phyloP scores from a whole-genome alignment of 2,797 vertebrate genomes.

The Ibycter americanus region DNA sequence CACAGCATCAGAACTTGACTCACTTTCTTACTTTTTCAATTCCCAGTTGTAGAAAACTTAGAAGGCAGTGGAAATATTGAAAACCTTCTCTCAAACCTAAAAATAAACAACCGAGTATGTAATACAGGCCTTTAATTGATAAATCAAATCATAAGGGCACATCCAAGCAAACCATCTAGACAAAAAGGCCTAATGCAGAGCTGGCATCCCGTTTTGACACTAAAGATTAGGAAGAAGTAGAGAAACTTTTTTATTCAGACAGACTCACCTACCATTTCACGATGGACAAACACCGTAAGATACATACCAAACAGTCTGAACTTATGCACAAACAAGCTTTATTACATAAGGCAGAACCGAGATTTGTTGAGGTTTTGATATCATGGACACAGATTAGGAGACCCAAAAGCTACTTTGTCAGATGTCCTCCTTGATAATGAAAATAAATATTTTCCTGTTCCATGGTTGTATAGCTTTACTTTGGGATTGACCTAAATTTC shows the following conservation, averaged over 20 bases:
- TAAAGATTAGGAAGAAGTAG: neutral
- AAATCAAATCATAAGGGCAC: neutral
- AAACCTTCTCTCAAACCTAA: neutral
- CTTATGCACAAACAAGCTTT: neutral
- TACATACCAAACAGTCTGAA: neutral
- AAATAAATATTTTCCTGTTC: neutral
- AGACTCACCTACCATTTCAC: neutral
- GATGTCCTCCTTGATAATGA: neutral
- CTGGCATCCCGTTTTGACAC: neutral
- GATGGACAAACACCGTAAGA: neutral
- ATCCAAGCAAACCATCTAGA: neutral
- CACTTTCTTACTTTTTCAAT: neutral
- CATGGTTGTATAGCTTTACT: neutral
- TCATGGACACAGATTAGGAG: neutral
- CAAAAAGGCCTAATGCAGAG: neutral
- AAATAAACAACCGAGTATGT: neutral
- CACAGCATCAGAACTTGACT: neutral
- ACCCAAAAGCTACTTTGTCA: neutral
- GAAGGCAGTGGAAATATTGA: neutral
- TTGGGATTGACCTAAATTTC: slow-evolving; percentile 26
- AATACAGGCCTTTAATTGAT: neutral
- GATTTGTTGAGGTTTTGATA: neutral
- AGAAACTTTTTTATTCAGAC: neutral
- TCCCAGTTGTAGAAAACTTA: neutral
- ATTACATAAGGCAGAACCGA: neutral